phyloP scores from a whole-genome alignment of 2,797 vertebrate genomes.

The Poeciliopsis infans region DNA sequence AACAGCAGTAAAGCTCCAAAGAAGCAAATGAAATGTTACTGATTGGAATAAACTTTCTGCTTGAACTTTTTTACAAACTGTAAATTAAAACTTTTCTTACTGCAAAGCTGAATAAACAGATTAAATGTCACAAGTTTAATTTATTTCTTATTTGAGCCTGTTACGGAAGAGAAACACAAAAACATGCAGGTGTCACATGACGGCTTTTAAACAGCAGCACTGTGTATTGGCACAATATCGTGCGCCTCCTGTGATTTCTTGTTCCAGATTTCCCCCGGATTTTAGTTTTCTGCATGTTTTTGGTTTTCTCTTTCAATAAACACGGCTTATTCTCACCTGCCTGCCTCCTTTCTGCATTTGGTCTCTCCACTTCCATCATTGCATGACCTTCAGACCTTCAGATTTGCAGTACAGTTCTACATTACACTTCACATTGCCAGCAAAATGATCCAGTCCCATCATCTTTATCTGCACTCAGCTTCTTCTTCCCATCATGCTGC shows the following conservation, averaged over 20 bases:
- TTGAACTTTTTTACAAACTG: background rate
- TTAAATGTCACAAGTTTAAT: background rate
- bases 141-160: background rate
- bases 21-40: background rate
- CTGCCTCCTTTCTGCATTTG: background rate
- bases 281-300: background rate
- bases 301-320: background rate
- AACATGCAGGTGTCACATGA: background rate
- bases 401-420: slow-evolving; percentile 9
- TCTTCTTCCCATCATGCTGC: background rate
- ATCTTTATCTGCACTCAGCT: slow-evolving; percentile 1
- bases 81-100: background rate
- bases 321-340: background rate
- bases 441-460: background rate
- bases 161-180: background rate
- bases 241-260: background rate
- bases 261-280: background rate
- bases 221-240: too few species aligned
- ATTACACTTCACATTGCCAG: slow-evolving; percentile 1
- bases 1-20: background rate
- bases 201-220: background rate
- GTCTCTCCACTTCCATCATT: background rate
- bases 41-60: background rate
- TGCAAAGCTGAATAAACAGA: background rate
- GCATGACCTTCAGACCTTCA: slow-evolving; percentile 18